Conservation (phyloP, 2,797 vertebrate genomes). For the Aratinga solstitialis region DNA sequence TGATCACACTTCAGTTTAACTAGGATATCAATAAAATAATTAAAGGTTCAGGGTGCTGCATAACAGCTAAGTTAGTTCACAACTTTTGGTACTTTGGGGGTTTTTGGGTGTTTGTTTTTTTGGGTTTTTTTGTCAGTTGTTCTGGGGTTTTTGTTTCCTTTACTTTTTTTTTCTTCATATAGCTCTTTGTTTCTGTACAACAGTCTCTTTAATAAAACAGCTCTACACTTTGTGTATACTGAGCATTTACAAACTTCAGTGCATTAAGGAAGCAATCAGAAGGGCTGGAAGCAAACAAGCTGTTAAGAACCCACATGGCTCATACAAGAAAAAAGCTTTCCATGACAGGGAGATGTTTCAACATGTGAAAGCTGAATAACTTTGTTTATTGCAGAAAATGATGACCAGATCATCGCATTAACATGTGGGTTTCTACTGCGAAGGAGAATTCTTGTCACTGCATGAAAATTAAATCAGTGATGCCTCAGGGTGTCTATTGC, state of each 20-base stretch:
- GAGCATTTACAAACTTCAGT: neutral
- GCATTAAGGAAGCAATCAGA: neutral
- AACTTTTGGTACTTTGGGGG: rapidly evolving
- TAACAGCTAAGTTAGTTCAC: neutral
- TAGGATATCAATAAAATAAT: neutral
- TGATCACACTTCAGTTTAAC: neutral
- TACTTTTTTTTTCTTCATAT: too few species aligned
- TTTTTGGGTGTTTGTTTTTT: neutral
- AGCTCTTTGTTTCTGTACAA: neutral
- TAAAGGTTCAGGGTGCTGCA: neutral
- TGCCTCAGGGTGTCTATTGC: neutral
- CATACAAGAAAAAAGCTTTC: neutral
- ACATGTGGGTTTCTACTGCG: neutral
- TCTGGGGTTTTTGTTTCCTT: neutral
- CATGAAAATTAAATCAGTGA: neutral
- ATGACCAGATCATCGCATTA: neutral
- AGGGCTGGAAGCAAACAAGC: neutral
- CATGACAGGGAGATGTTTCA: neutral
- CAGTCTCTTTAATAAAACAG: neutral
- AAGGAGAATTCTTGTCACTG: neutral
- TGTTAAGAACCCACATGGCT: neutral
- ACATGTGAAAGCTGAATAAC: neutral
- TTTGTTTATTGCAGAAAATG: neutral
- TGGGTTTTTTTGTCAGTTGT: neutral
- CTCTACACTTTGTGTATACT: neutral